phyloP scores from a whole-genome alignment of 2,888 invertebrate genomes.

The Stenoptilia bipunctidactyla region DNA sequence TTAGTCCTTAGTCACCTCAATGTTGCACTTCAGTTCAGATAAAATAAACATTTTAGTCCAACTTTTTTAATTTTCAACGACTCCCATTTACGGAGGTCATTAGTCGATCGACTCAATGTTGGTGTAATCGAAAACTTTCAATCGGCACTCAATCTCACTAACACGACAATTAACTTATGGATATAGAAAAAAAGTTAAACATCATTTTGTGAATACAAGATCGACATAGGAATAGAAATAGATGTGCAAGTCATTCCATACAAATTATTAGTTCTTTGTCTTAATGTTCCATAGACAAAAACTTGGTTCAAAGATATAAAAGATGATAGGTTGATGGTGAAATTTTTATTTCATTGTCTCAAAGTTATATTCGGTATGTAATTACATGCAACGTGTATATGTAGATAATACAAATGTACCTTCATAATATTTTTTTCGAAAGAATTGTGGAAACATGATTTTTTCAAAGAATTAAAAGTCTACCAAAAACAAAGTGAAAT shows the following conservation, averaged over 20 bases:
- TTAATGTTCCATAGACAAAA: constrained; percentile 24
- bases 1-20: constrained; percentile 34
- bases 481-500: no score
- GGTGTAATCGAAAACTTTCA: constrained; percentile 24
- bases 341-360: no score
- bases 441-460: no score
- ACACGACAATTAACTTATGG: constrained; percentile 51
- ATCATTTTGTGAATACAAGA: constrained; percentile 46
- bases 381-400: no score
- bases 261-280: constrained; percentile 63
- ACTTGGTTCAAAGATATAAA: no score
- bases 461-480: no score
- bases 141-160: constrained; percentile 21
- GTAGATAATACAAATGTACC: no score
- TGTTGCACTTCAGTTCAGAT: constrained; percentile 25
- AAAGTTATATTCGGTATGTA: no score
- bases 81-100: constrained; percentile 28
- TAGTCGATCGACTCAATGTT: constrained; percentile 22
- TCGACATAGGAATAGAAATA: constrained; percentile 45
- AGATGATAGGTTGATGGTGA: no score
- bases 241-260: constrained; percentile 67
- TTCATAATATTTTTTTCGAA: no score
- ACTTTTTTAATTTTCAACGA: constrained; percentile 15
- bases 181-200: constrained; percentile 40
- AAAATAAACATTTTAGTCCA: constrained; percentile 24